These are phyloP conservation scores for Drosophila kurseongensis DNA, from an alignment of 1,140 invertebrate species.

Conservation along the genomic window DNA sequence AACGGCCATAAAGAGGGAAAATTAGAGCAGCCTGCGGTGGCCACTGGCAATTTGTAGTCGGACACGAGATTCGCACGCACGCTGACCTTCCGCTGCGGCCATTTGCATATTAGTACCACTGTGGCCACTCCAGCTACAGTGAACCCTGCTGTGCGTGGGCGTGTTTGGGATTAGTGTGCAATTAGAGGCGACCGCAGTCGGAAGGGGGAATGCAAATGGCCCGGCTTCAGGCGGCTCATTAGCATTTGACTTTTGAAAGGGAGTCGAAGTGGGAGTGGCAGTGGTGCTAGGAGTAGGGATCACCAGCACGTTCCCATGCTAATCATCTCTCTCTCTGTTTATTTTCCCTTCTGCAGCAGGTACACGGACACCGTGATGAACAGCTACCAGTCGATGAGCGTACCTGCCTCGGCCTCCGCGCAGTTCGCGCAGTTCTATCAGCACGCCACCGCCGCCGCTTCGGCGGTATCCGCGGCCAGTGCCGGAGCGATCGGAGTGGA, in stretches of 20 bases:
- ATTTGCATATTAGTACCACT: conserved; percentile 72
- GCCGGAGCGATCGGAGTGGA: conserved; percentile 85
- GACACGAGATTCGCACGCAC: conserved; percentile 78
- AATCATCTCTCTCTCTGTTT: conserved; percentile 13
- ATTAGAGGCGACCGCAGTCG: conserved; percentile 65
- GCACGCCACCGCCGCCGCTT: conserved; percentile 88
- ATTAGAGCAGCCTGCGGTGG: conserved; percentile 67
- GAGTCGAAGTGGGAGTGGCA: neutral
- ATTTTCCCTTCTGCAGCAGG: conserved; percentile 51
- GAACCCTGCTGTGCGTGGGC: conserved; percentile 57
- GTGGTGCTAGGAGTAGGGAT: conserved; percentile 4
- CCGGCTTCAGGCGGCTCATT: conserved; percentile 43
- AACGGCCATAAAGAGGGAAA: conserved; percentile 60
- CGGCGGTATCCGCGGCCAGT: conserved; percentile 86
- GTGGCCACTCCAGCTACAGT: conserved; percentile 10
- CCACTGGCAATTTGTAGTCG: conserved; percentile 56
- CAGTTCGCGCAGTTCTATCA: conserved; percentile 94
- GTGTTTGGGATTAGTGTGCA: conserved; percentile 65
- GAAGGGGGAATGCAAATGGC: conserved; percentile 17
- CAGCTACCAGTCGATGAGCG: conserved; percentile 84
- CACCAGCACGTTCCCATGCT: conserved; percentile 26
- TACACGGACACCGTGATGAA: conserved; percentile 85
- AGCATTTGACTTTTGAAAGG: conserved; percentile 49
- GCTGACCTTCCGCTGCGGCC: conserved; percentile 72
- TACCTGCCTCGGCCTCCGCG: conserved; percentile 80